Base-by-base conservation (phyloP, 2,113 vertebrate species). In the Pipra filicauda region DNA sequence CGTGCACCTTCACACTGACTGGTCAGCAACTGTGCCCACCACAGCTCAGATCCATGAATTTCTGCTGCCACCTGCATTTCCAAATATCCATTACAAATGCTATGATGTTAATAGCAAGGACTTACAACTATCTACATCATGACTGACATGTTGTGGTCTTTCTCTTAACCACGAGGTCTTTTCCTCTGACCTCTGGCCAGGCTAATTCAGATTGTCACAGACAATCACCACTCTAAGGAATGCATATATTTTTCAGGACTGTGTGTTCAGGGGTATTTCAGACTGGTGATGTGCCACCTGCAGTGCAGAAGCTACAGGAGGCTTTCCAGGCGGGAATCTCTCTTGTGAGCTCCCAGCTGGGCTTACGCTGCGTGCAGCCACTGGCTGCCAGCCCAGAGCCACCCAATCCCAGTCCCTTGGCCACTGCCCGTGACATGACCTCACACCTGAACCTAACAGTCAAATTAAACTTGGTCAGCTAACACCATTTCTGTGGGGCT, bases 331-430 rank as follows among this genome's bases (percentile, higher is more conserved):
- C 69, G 8, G 13, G 24, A 20, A 73, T 11, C 5, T 59, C 37
- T 62, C 82, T 39, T 5, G 8, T 70, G 31, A 94, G 35, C 26
- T 52, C 21, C 39, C 0, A 48, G 1, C 49, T 37, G 39, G 74
- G 26, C 59, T 57, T 44, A 54, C 55, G 35, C 27, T 39, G 70
- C 12, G 33, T 33, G 33, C 1, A 6, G 62, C n/a, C 9, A 6
- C n/a, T 2, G 4, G 30, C 61, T 75, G 35, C 31, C 39, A 85
- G 66, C 31, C 26, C 26, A 18, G 49, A 75, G 67, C 43, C 67
- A 80, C 51, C 37, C 0, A 0, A 43, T 22, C n/a, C 48, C 0
- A 0, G 33, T 46, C 30, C 35, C 39, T 30, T 33, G 44, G 69
- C n/a, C 37, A 18, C 52, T 62, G 66, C 37, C 58, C 44, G 39